phyloP scores from a whole-genome alignment of 2,888 invertebrate genomes.

The Hymenopus coronatus region DNA sequence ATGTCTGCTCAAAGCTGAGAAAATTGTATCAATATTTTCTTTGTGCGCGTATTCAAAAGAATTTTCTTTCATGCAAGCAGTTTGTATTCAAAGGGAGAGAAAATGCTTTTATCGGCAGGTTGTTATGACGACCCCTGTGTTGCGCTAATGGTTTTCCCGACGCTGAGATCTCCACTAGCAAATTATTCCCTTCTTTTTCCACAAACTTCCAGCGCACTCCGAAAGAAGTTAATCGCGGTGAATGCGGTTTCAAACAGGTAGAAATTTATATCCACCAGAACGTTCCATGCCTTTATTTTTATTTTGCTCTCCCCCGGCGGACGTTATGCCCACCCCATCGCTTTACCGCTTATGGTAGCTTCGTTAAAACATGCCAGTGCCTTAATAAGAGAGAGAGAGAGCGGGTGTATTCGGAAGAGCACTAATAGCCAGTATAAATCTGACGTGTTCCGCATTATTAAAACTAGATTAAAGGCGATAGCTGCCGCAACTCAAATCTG shows the following conservation, averaged over 20 bases:
- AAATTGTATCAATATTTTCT: background rate
- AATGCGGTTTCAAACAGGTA: background rate
- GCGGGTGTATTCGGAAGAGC: background rate
- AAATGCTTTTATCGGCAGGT: background rate
- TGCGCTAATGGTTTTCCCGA: background rate
- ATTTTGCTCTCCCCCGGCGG: background rate
- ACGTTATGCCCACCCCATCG: background rate
- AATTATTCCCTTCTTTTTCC: background rate
- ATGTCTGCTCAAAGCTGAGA: background rate
- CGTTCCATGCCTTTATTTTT: background rate
- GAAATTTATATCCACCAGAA: background rate
- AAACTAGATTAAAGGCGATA: background rate
- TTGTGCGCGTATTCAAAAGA: background rate
- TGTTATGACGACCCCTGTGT: background rate
- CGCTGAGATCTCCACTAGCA: background rate
- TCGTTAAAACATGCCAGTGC: background rate
- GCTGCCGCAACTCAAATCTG: background rate
- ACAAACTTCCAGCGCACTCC: background rate
- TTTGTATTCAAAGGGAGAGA: background rate
- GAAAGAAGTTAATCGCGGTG: background rate
- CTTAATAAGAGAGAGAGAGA: background rate
- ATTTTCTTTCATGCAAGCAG: background rate
- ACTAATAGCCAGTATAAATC: background rate
- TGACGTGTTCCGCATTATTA: background rate
- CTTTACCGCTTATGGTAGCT: background rate